phyloP scores from a whole-genome alignment of 1,140 invertebrate genomes.

The Drosophila obscura region DNA sequence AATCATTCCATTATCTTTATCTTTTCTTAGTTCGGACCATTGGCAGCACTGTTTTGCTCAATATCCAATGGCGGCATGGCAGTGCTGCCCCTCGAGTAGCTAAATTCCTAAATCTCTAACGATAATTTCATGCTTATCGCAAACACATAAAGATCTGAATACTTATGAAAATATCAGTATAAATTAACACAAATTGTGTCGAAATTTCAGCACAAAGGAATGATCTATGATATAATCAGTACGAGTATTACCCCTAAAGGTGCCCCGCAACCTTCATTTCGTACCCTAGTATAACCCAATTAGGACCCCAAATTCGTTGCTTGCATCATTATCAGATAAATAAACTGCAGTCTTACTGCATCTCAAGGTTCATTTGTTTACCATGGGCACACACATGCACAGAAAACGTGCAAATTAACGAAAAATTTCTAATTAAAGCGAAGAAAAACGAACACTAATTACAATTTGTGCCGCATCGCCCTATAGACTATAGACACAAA shows the following conservation, averaged over 20 bases:
- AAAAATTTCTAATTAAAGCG: constrained; percentile 69
- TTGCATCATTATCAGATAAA: constrained; percentile 16
- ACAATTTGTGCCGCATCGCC: constrained; percentile 68
- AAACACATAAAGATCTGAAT: neutral
- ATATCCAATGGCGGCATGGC: too few relatives aligned
- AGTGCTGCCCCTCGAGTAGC: too few relatives aligned
- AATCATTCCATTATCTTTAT: neutral
- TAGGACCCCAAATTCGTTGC: constrained; percentile 1
- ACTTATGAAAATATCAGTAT: too few relatives aligned
- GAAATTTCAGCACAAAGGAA: too few relatives aligned
- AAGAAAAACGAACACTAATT: constrained; percentile 73
- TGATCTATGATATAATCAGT: neutral
- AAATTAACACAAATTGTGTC: too few relatives aligned
- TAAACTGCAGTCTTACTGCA: constrained; percentile 59
- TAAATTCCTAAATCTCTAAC: too few relatives aligned
- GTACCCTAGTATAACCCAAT: constrained; percentile 25
- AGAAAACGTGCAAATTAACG: constrained; percentile 48
- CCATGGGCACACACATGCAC: constrained; percentile 32
- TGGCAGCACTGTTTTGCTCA: too few relatives aligned
- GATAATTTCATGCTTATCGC: too few relatives aligned
- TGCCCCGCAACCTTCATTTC: neutral
- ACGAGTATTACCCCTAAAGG: neutral
- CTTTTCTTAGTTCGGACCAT: too few relatives aligned
- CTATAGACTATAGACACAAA: constrained; percentile 53
- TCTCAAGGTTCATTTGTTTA: constrained; percentile 68